These are phyloP conservation scores for Strigamia crassipes DNA, from an alignment of 2,888 invertebrate species.

Conservation along the genomic window DNA sequence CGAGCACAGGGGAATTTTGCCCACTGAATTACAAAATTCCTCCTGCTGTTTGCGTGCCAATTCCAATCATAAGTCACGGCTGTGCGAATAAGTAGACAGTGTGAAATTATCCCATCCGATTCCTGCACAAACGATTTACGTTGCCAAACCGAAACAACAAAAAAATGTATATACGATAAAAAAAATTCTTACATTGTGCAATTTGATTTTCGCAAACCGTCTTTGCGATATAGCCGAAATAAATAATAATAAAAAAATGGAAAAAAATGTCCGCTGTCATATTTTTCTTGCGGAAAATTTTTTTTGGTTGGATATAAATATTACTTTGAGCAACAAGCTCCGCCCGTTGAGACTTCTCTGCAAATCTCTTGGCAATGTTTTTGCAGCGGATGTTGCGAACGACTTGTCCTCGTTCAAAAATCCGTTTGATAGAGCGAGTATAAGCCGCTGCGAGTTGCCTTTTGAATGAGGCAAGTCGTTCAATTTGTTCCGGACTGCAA, in stretches of 20 bases:
- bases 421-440: conserved; percentile 7
- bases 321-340: conserved; percentile 8
- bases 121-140: not conserved
- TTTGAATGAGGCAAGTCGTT: conserved; percentile 23
- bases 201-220: conserved; percentile 12
- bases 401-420: conserved; percentile 23
- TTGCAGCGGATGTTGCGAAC: conserved; percentile 15
- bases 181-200: not conserved
- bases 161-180: too few relatives aligned
- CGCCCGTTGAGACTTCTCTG: conserved; percentile 19
- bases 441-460: conserved; percentile 20
- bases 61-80: not conserved
- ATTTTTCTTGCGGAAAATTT: not conserved
- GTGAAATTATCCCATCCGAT: conserved; percentile 7
- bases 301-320: not conserved
- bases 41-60: conserved; percentile 11
- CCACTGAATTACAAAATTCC: not conserved
- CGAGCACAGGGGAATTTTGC: conserved; percentile 6
- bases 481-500: conserved; percentile 24
- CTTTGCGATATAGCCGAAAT: not conserved
- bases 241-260: not conserved
- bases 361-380: conserved; percentile 25
- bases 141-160: conserved; percentile 11
- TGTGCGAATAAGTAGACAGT: conserved; percentile 18
- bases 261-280: not conserved